Base-by-base conservation (phyloP, 2,113 vertebrate species). In the Eonycteris spelaea region DNA sequence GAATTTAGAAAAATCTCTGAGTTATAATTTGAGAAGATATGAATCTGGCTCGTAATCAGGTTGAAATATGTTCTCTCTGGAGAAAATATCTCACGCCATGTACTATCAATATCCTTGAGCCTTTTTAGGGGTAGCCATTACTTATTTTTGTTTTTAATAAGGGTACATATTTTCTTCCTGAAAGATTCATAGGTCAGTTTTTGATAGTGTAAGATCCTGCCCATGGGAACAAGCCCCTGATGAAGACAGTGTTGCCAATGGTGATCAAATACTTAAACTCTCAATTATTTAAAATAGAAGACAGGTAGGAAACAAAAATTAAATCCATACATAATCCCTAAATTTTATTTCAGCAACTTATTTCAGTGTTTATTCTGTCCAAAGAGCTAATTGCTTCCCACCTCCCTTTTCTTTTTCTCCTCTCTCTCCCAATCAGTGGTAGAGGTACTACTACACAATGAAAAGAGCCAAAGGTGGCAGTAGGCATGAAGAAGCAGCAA, bases 1-100 rank as follows among this genome's bases (percentile, higher is more conserved):
- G 68, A 75, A 87, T 68, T 75, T 16, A 88, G 78, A 96, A 91
- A 95, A 88, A 35, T 57, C 51, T 74, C 35, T 86, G 33, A 77
- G 40, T 67, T 91, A 30, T 12, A 77, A 26, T 73, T 57, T 38
- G 59, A 75, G 13, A 92, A 67, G 30, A 71, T 80, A 77, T 28
- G 35, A 94, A 82, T 63, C 35, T 73, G 80, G 24, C 10, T 67
- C 87, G 43, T 78, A 82, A 95, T 63, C 8, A 43, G 63, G 28
- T 5, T 79, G 35, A 26, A 48, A 24, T 93, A 68, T 65, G 84
- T 91, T 90, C 40, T 68, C 68, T 86, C 48, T 74, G 21, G 71
- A 80, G 40, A 93, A 94, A 86, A 67, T 6, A 83, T 33, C 24
- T 61, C 28, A 48, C 78, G 7, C 67, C n/a, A 53, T 21, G n/a